A percentile compares a stretch with the other conserved stretches of the same genome.
These are phyloP conservation scores for Megastigmus dorsalis DNA, from an alignment of 2,888 invertebrate species.

Conservation along the genomic window DNA sequence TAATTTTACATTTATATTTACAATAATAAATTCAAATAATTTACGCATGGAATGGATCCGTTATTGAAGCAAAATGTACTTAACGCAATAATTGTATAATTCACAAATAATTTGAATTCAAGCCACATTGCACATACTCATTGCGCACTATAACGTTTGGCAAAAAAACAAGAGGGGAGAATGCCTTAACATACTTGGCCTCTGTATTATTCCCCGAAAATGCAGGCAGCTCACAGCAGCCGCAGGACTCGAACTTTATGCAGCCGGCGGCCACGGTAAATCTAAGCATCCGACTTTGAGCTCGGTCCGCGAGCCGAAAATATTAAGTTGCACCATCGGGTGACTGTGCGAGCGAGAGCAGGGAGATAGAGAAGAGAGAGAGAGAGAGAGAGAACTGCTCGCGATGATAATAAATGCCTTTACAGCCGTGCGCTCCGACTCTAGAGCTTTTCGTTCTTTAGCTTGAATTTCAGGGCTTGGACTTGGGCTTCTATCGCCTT, in stretches of 20 bases:
- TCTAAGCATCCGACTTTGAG: slow-evolving; percentile 59
- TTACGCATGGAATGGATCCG: too few relatives aligned
- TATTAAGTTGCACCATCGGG: slow-evolving; percentile 65
- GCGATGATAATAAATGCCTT: slow-evolving; percentile 57
- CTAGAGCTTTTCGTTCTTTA: slow-evolving; percentile 22
- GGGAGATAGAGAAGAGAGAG: slow-evolving; percentile 11
- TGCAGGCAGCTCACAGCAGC: slow-evolving; percentile 46
- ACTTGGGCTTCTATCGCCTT: slow-evolving; percentile 4
- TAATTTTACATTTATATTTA: too few relatives aligned
- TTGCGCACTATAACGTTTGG: too few relatives aligned
- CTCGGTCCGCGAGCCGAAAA: slow-evolving; percentile 56
- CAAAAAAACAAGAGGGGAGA: too few relatives aligned
- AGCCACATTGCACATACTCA: too few relatives aligned
- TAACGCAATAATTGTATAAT: too few relatives aligned
- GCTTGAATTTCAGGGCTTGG: slow-evolving; percentile 14
- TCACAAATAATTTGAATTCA: too few relatives aligned
- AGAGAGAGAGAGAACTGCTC: too few relatives aligned
- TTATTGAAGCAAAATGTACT: too few relatives aligned
- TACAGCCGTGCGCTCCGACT: neutral
- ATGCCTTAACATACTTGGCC: too few relatives aligned
- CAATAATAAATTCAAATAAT: too few relatives aligned
- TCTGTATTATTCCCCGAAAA: slow-evolving; percentile 45
- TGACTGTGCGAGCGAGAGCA: too few relatives aligned
- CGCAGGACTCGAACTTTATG: slow-evolving; percentile 61
- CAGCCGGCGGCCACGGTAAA: slow-evolving; percentile 64